These are phyloP conservation scores for Zapornia atra DNA, from an alignment of 2,113 vertebrate species.

Conservation along the genomic window DNA sequence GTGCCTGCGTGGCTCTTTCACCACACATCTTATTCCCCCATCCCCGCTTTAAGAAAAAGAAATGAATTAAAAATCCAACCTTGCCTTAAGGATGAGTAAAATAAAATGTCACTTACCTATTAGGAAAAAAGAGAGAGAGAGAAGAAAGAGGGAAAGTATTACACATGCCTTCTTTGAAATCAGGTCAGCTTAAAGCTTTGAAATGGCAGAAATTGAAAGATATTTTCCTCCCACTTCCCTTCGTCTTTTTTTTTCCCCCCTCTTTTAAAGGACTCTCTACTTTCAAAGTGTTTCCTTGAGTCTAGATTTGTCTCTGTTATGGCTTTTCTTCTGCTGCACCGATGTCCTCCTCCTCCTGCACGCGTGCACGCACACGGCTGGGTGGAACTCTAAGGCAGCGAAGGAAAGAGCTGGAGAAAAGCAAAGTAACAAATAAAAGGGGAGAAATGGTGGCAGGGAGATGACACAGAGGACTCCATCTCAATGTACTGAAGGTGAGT, in stretches of 20 bases:
- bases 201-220: slow-evolving; percentile 65
- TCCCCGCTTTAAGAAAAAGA: not conserved
- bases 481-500: not conserved
- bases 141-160: slow-evolving; percentile 62
- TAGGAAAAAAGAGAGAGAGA: slow-evolving; percentile 2
- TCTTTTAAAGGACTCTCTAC: slow-evolving; percentile 52
- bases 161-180: slow-evolving; percentile 71
- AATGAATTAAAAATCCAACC: slow-evolving; percentile 43
- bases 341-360: not conserved
- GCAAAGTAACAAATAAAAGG: not conserved
- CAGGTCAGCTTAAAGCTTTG: slow-evolving; percentile 73
- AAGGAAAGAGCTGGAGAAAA: not conserved
- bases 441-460: not conserved
- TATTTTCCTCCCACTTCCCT: slow-evolving; percentile 59
- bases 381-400: not conserved
- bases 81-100: slow-evolving; percentile 71
- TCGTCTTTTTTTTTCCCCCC: slow-evolving; percentile 39
- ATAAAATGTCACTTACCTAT: slow-evolving; percentile 80
- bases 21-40: not conserved
- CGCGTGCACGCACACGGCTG: fast-evolving
- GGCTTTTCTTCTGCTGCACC: not conserved
- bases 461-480: not conserved
- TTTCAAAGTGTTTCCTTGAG: slow-evolving; percentile 25
- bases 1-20: slow-evolving; percentile 11
- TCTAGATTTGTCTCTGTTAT: not conserved